Evolutionary conservation across 1,140 invertebrate genomes (phyloP), one percentile per base, ranked within the genome.

Genomic region (Steinernema feltiae): DNA sequence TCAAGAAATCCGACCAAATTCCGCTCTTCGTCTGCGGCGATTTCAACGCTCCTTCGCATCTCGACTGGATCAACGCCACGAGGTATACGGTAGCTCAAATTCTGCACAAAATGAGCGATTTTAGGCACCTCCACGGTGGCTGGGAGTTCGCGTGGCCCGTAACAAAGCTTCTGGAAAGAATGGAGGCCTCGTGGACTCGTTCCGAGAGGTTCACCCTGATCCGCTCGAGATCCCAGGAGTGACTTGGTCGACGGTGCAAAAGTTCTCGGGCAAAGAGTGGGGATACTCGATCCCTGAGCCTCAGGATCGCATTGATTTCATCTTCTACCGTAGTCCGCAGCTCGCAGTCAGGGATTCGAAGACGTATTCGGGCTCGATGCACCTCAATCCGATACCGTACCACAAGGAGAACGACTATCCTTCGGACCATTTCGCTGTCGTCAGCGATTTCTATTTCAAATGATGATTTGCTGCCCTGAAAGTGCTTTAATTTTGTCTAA

Each of bases 11-110:
- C 1, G 74, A 79, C 15, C 21, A 48, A 1, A 41, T 27, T 73
- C 73, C 73, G 15, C n/a, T 75, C 1, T 70, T 75, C 70, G 63
- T 75, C 30, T 48, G 46, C 27, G 73, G 73, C 18, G 73, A 75
- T n/a, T 75, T 75, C 70, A 75, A 75, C 72, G 27, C 53, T 18
- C 73, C 73, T 32, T 75, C 73, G 18, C 73, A 75, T 73, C 32
- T 7, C 17, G 84, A 85, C 73, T 85, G 82, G 81, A 79, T 46
- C 1, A 80, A 84, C 15, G 73, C 73, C 31, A 82, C 74, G 27
- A 85, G 80, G 82, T 82, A 72, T 29, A 30, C 35, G 30, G 32
- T 18, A 15, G 3, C 32, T 18, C 12, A 31, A 3, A 29, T 71
- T 32, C 21, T 35, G 7, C 32, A 31, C 46, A 15, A 70, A 70